phyloP scores from a whole-genome alignment of 1,140 invertebrate species.

The Panagrolaimus sp. region DNA sequence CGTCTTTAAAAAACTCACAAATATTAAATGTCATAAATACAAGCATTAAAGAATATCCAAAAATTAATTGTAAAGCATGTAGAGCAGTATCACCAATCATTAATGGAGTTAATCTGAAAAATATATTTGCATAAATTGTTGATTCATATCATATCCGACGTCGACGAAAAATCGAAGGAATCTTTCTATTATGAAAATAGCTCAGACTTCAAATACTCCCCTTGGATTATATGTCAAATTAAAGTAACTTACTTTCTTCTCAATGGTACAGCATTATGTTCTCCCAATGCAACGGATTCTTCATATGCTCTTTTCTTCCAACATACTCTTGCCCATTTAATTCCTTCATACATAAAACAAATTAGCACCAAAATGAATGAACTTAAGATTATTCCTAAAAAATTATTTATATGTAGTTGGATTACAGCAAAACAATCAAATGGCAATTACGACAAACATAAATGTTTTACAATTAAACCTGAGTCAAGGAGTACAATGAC shows the following conservation, averaged over 20 bases:
- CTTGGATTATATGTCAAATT: too few species aligned
- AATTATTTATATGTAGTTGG: too few species aligned
- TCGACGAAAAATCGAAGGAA: too few species aligned
- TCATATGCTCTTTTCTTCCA: background rate
- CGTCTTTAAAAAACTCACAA: constrained; percentile 56
- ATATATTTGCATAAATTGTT: constrained; percentile 3
- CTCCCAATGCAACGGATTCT: background rate
- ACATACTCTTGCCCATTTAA: background rate
- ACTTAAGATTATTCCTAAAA: constrained; percentile 46
- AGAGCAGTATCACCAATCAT: constrained; percentile 80
- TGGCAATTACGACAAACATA: too few species aligned
- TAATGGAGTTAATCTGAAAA: constrained; percentile 27
- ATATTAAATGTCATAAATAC: constrained; percentile 98
- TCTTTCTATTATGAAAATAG: too few species aligned
- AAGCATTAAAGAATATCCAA: constrained; percentile 90
- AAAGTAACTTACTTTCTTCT: background rate
- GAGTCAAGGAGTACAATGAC: too few species aligned
- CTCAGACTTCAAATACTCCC: too few species aligned
- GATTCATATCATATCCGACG: too few species aligned
- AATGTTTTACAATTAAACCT: too few species aligned
- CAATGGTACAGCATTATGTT: background rate
- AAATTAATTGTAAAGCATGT: constrained; percentile 78
- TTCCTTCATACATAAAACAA: background rate
- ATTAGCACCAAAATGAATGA: background rate
- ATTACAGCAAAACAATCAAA: too few species aligned